phyloP scores from a whole-genome alignment of 2,888 invertebrate genomes.

The Pseudolycoriella hygida region DNA sequence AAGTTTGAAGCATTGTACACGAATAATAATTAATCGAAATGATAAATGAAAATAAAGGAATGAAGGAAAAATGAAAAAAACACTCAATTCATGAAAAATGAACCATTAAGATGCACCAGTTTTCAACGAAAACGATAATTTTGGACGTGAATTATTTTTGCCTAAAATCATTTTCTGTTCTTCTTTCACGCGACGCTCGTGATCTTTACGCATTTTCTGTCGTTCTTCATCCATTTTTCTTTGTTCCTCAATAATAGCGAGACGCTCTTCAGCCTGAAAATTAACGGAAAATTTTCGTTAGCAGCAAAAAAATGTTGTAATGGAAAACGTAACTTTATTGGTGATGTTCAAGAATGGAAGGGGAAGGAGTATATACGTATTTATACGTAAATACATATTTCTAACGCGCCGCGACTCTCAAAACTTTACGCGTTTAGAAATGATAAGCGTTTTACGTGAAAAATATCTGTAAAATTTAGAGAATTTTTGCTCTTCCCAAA shows the following conservation, averaged over 20 bases:
- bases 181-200: constrained; percentile 79
- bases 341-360: neutral
- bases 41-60: no score
- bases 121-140: constrained; percentile 80
- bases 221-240: constrained; percentile 90
- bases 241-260: constrained; percentile 94
- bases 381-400: no score
- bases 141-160: constrained; percentile 91
- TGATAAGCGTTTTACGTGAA: no score
- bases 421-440: no score
- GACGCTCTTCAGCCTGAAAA: constrained; percentile 81
- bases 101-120: constrained; percentile 49
- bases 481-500: no score
- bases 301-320: neutral
- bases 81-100: neutral
- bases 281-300: constrained; percentile 6
- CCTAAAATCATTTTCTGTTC: constrained; percentile 95
- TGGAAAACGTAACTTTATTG: no score
- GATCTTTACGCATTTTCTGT: constrained; percentile 81
- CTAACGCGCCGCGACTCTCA: no score
- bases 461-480: no score
- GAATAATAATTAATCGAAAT: no score
- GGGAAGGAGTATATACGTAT: neutral
- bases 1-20: no score
- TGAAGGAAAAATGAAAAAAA: no score